A percentile compares a stretch with the other conserved stretches of the same genome.
Conservation (phyloP, 2,888 invertebrate genomes). For the Neoitamus cyanurus region DNA sequence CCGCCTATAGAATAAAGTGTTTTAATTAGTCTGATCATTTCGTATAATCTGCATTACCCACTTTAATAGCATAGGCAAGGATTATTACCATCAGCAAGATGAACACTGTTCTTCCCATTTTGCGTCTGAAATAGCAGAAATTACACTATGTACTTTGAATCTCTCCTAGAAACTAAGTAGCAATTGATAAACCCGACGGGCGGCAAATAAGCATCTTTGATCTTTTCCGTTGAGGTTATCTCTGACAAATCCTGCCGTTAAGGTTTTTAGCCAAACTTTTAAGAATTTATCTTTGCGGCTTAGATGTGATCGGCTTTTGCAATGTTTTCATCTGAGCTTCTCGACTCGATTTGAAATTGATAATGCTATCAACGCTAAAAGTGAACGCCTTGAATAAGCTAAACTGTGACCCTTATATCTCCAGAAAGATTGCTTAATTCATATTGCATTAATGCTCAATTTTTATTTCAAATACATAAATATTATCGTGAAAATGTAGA, state of each 20-base stretch:
- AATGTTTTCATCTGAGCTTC: background rate
- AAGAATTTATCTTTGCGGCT: background rate
- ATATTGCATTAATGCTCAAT: background rate
- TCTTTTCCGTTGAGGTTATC: conserved; percentile 25
- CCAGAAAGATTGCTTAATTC: background rate
- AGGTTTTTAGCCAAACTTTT: background rate
- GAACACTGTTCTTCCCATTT: conserved; percentile 10
- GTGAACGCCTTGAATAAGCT: background rate
- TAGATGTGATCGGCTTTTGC: background rate
- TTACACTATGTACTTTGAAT: background rate
- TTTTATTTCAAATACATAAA: too few species aligned
- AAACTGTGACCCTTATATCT: background rate
- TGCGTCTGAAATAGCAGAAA: background rate
- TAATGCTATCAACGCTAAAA: background rate
- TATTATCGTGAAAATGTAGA: background rate
- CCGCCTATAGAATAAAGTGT: conserved; percentile 46
- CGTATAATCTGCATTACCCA: background rate
- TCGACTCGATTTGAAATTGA: background rate
- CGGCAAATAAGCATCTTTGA: background rate
- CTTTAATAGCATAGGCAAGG: background rate
- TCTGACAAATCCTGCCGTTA: background rate
- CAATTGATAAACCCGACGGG: background rate
- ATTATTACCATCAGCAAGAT: background rate
- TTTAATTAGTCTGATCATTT: background rate
- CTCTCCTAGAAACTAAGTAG: background rate